phyloP scores from a whole-genome alignment of 2,797 vertebrate species.

The Rhinichthys osculus region DNA sequence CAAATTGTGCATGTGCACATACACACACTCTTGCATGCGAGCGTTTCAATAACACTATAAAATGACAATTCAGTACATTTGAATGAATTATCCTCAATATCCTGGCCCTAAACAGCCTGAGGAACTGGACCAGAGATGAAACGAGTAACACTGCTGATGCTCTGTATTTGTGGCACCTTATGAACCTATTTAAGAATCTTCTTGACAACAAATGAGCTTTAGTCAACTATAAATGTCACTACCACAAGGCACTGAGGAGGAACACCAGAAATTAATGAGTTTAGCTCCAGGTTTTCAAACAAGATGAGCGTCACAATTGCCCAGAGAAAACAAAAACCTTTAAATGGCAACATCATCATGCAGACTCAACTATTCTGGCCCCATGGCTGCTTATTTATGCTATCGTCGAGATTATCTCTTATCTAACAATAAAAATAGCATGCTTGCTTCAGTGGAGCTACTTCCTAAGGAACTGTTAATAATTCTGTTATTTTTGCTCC shows the following conservation, averaged over 20 bases:
- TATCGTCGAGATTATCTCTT: slow-evolving; percentile 13
- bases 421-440: slow-evolving; percentile 36
- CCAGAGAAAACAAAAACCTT: slow-evolving; percentile 48
- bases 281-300: slow-evolving; percentile 25
- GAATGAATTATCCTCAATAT: not conserved
- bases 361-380: slow-evolving; percentile 34
- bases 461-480: slow-evolving; percentile 44
- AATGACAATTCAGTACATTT: not conserved
- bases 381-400: slow-evolving; percentile 28
- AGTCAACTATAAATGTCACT: slow-evolving; percentile 24
- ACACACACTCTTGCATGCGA: not conserved
- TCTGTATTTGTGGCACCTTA: not conserved
- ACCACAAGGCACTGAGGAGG: slow-evolving; percentile 20
- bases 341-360: slow-evolving; percentile 55
- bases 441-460: slow-evolving; percentile 15
- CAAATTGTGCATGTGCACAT: not conserved
- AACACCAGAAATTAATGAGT: slow-evolving; percentile 11
- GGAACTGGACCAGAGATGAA: not conserved
- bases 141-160: not conserved
- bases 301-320: slow-evolving; percentile 28
- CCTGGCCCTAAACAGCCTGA: not conserved
- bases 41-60: not conserved
- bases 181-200: not conserved
- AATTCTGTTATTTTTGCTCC: slow-evolving; percentile 43
- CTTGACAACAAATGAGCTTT: not conserved